Evolutionary conservation across 2,113 vertebrate species (phyloP).

Genomic region (Pteropus alecto): DNA sequence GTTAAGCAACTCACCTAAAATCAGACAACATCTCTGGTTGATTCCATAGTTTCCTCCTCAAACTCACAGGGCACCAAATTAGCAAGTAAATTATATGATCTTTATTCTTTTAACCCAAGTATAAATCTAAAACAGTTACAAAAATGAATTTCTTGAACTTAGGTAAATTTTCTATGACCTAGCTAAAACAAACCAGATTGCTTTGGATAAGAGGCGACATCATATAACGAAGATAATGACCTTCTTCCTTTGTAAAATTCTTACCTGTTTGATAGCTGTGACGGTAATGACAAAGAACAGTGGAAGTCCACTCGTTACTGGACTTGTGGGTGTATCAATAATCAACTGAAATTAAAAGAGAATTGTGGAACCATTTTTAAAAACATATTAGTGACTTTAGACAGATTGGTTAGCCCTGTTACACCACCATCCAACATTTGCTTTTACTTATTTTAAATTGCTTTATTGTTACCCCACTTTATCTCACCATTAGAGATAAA

Average conservation of each 20-base stretch:
- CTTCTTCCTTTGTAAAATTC: neutral
- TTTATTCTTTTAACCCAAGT: neutral
- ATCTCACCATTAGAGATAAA: neutral
- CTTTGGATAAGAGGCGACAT: neutral
- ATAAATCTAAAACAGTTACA: neutral
- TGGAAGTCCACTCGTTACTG: constrained; percentile 96
- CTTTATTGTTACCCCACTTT: neutral
- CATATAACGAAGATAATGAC: fast-evolving
- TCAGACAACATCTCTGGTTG: fast-evolving
- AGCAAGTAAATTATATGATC: fast-evolving
- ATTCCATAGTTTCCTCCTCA: neutral
- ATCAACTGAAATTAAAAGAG: constrained; percentile 87
- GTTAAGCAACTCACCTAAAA: neutral
- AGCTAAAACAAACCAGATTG: neutral
- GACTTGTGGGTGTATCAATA: constrained; percentile 98
- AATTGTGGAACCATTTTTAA: neutral
- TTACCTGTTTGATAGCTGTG: constrained; percentile 98
- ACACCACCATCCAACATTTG: neutral
- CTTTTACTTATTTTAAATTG: neutral
- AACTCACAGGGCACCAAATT: neutral
- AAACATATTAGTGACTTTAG: neutral
- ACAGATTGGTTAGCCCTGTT: fast-evolving
- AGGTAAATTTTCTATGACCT: neutral
- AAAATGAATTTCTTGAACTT: neutral
- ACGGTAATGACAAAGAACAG: constrained; percentile 98